Evolutionary conservation across 2,113 vertebrate species (phyloP).

Genomic region (Pluvialis apricaria): DNA sequence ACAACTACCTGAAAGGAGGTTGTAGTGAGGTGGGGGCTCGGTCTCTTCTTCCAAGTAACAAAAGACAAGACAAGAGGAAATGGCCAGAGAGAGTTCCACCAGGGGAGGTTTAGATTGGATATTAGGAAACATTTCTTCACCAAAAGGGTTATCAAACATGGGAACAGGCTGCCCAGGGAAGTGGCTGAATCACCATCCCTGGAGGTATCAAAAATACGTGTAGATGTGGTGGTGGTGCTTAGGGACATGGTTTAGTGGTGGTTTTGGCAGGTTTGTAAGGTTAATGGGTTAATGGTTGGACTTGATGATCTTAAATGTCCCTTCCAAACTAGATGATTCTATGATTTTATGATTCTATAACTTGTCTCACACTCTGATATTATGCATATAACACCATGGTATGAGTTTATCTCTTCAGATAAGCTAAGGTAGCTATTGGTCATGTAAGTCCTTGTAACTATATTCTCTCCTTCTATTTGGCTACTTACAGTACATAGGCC

Average conservation of each 20-base stretch:
- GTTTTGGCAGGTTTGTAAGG: background rate
- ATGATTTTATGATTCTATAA: background rate
- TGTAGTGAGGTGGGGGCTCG: background rate
- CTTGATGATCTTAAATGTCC: background rate
- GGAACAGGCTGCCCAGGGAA: background rate
- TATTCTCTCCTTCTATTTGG: background rate
- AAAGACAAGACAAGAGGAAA: background rate
- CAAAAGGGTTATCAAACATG: background rate
- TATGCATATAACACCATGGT: rapidly evolving
- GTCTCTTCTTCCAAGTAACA: background rate
- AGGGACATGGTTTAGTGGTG: background rate
- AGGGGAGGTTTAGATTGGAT: background rate
- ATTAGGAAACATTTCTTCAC: background rate
- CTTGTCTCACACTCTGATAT: background rate
- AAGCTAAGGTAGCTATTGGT: background rate
- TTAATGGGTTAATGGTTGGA: background rate
- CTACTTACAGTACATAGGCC: background rate
- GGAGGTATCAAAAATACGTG: background rate
- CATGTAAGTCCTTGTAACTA: background rate
- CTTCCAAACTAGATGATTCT: background rate
- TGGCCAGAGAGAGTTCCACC: background rate
- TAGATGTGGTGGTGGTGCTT: background rate
- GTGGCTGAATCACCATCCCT: background rate
- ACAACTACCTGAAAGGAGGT: background rate
- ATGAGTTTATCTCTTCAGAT: background rate